Evolutionary conservation across 2,888 invertebrate genomes (phyloP).

Genomic region (Callyntrura guangdongensis): DNA sequence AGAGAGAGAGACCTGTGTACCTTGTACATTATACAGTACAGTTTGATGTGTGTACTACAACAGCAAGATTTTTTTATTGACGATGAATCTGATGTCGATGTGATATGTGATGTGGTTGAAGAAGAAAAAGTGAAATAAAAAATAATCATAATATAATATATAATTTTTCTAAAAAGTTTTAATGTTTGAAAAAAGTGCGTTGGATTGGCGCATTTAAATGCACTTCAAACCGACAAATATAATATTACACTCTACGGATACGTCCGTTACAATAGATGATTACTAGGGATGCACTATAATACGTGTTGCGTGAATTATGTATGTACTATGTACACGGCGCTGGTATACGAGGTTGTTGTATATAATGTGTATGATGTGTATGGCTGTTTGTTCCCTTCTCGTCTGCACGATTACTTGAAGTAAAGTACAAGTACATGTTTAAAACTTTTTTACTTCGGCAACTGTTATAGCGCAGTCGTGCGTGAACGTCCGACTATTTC

Average conservation of each 20-base stretch:
- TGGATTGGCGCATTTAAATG: neutral
- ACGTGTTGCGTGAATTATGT: neutral
- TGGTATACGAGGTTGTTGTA: neutral
- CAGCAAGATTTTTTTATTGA: conserved; percentile 9
- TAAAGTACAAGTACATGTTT: conserved; percentile 36
- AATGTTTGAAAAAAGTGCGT: conserved; percentile 26
- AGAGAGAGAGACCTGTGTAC: neutral
- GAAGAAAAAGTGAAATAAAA: conserved; percentile 34
- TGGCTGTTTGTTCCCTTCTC: conserved; percentile 9
- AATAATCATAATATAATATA: neutral
- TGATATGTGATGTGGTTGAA: conserved; percentile 42
- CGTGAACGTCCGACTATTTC: conserved; percentile 48
- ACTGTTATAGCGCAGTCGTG: conserved; percentile 64
- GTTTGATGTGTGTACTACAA: neutral
- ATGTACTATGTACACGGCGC: neutral
- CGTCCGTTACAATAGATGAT: neutral
- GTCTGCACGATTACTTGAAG: conserved; percentile 33
- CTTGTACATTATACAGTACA: neutral
- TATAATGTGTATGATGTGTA: neutral
- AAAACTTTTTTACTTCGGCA: conserved; percentile 26
- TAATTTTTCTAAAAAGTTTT: conserved; percentile 6
- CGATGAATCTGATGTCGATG: conserved; percentile 31
- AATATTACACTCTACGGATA: too few relatives aligned
- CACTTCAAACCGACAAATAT: too few relatives aligned
- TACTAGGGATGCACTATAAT: neutral